Base-by-base conservation (phyloP, 2,113 vertebrate species). In the Nansenia antarctica region DNA sequence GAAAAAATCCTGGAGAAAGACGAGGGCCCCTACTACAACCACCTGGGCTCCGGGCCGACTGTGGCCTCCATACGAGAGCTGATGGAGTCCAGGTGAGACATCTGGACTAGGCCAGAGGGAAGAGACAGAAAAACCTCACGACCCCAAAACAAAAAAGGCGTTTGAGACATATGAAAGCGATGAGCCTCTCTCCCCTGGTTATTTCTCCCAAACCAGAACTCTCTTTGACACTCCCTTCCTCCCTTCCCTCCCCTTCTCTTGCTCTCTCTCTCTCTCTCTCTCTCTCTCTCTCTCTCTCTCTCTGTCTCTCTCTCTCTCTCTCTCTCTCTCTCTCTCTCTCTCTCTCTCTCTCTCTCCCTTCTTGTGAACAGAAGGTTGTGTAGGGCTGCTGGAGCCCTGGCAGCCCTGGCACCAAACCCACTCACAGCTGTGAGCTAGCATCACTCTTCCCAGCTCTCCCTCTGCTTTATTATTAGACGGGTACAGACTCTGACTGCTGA, bases 11-110 rank as follows among this genome's bases (percentile, higher is more conserved):
- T 94, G 80, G 97, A 98, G 89, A 99, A 98, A 90, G 97, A 99
- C 1, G 97, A 99, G 88, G 97, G 97, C 20, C 98, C 97, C 0
- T 99, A 99, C 78, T 99, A 99, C 85, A 99, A 96, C 74, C 98
- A 99, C 87, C 90, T 99, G 87, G 98, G 98, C 83, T 94, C 97
- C 1, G 98, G 96, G 78, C 97, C 96, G 69, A 96, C 93, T 0
- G 94, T 99, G 24, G 92, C 94, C 2, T 95, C 97, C 70, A 94
- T 99, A 88, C 87, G 98, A 90, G 91, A 93, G 69, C 92, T 98
- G 84, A 99, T 99, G 97, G 97, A 99, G 81, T 92, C 90, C 11
- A 89, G 91, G 92, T 93, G 76, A 82, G 76, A 32, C 37, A 57
- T 64, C 26, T 24, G 39, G 39, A 42, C 12, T 5, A 49, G 11